These are phyloP conservation scores for Eulemur macaco DNA, from an alignment of 2,113 vertebrate genomes.

Conservation along the genomic window DNA sequence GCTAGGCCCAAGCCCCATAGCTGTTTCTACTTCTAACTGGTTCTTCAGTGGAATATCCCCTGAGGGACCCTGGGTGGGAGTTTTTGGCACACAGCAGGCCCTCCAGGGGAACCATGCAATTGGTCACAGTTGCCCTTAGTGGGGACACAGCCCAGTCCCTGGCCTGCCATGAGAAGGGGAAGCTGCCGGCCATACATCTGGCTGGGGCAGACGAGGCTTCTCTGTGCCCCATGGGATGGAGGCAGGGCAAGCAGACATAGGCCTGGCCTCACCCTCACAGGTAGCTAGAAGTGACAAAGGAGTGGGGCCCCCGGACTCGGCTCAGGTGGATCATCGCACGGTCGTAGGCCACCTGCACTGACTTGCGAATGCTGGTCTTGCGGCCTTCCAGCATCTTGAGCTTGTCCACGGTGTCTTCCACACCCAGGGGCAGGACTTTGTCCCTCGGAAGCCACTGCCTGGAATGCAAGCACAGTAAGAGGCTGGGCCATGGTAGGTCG, in stretches of 20 bases:
- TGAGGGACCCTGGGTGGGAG: slow-evolving; percentile 64
- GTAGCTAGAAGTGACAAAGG: slow-evolving; percentile 91
- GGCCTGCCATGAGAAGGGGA: slow-evolving; percentile 34
- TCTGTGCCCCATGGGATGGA: neutral
- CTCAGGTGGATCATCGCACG: slow-evolving; percentile 96
- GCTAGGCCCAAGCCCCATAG: slow-evolving; percentile 10
- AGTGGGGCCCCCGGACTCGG: slow-evolving; percentile 91
- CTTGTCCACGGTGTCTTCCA: slow-evolving; percentile 96
- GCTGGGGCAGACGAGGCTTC: neutral
- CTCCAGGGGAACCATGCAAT: slow-evolving; percentile 13
- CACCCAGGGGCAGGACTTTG: slow-evolving; percentile 93
- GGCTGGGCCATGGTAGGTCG: neutral
- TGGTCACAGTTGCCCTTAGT: slow-evolving; percentile 24
- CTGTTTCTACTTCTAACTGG: slow-evolving; percentile 69
- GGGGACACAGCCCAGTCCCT: slow-evolving; percentile 33
- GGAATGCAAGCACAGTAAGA: slow-evolving; percentile 29
- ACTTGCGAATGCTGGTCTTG: slow-evolving; percentile 97
- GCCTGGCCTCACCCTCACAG: slow-evolving; percentile 82
- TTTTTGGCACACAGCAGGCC: slow-evolving; percentile 84
- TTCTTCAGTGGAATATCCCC: slow-evolving; percentile 73
- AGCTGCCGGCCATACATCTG: neutral
- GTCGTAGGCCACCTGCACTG: slow-evolving; percentile 98
- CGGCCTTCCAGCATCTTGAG: slow-evolving; percentile 97
- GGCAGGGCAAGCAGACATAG: slow-evolving; percentile 51
- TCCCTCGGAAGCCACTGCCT: slow-evolving; percentile 98